Evolutionary conservation across 2,797 vertebrate genomes (phyloP).

Genomic region (Salmo trutta): DNA sequence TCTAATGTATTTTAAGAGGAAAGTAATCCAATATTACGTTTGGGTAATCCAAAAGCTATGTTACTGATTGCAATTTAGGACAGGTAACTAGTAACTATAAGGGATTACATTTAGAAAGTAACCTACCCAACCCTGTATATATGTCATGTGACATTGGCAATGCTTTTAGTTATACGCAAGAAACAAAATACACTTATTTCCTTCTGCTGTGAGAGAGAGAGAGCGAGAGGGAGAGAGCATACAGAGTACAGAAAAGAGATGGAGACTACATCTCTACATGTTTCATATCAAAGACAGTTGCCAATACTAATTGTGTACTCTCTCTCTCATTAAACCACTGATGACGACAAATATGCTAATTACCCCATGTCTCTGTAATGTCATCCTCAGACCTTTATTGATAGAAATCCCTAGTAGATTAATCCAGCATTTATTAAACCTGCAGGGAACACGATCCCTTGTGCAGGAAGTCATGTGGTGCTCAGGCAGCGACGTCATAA

Average conservation of each 20-base stretch:
- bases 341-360: constrained; percentile 37
- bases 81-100: too few relatives aligned
- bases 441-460: constrained; percentile 13
- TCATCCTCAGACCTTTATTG: constrained; percentile 36
- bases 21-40: too few relatives aligned
- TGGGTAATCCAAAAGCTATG: too few relatives aligned
- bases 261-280: background rate
- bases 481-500: background rate
- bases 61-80: too few relatives aligned
- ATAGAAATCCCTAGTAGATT: constrained; percentile 35
- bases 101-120: too few relatives aligned
- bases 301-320: constrained; percentile 34
- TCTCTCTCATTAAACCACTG: constrained; percentile 26
- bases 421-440: constrained; percentile 37
- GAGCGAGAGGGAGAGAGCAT: background rate
- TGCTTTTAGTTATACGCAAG: background rate
- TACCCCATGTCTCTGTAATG: constrained; percentile 26
- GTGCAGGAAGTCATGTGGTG: background rate
- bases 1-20: too few relatives aligned
- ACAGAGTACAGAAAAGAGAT: constrained; percentile 8
- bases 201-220: background rate
- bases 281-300: constrained; percentile 25
- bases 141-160: background rate
- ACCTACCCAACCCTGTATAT: background rate
- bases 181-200: background rate